Base-by-base conservation (phyloP, 2,113 vertebrate species). In the Taurulus bubalis region DNA sequence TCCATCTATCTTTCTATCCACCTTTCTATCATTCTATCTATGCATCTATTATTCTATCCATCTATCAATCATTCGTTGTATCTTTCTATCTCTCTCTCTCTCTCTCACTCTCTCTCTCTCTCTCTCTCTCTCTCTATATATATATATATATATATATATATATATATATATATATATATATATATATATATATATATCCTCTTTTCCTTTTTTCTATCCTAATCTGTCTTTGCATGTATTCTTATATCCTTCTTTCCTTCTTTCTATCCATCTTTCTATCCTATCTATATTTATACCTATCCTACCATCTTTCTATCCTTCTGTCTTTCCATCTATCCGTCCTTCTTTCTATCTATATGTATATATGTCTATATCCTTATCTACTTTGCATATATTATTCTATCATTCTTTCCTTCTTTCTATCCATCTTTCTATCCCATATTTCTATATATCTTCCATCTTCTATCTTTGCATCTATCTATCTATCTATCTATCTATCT, bases 271-370 rank as follows among this genome's bases (percentile, higher is more conserved):
- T 42, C 40, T 42, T 3, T 42, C 20, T 22, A 9, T 51, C 7
- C 38, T 40, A 40, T 40, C 38, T 40, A 40, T 40, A 8, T 40
- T 12, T 40, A 9, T 10, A n/a, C n/a, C 20, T 10, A 53, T 49
- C 47, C 15, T 14, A 18, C 47, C 16, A 49, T 49, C 16, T 49
- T 9, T 34, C 6, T 34, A 34, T 34, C 34, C 34, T 34, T 34
- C 34, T 34, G 6, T 34, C 34, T 32, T 32, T 56, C 53, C 5
- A 75, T 49, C 49, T 64, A 24, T 55, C 12, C 24, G 26, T 55
- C 76, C 82, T 55, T 51, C 56, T 63, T 55, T 3, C 82, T 65
- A 76, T 83, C 60, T 65, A 72, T 49, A 49, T 64, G 11, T 24
- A 4, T 10, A 55, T 55, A 11, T 0, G 24, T 75, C 82, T 79